A percentile compares a stretch with the other conserved stretches of the same genome.
Evolutionary conservation across 2,888 invertebrate species (phyloP).

Genomic region (Linnaemya tessellans): DNA sequence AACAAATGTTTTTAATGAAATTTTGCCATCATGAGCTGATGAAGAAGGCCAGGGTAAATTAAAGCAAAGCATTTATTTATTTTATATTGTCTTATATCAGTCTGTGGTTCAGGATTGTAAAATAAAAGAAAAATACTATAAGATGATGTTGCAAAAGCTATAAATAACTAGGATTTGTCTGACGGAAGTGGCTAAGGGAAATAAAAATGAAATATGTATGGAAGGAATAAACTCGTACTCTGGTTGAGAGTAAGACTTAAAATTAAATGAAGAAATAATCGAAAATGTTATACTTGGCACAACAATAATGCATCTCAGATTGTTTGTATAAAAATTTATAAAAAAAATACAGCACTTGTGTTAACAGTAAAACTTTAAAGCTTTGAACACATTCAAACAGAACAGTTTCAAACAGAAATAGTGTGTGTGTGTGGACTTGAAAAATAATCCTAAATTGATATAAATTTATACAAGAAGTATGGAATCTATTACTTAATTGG

Average conservation of each 20-base stretch:
- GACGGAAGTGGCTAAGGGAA: constrained; percentile 56
- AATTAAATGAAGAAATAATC: constrained; percentile 36
- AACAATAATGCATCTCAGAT: background rate
- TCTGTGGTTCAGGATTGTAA: background rate
- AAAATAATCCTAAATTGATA: no score
- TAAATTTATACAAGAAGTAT: no score
- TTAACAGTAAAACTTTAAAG: background rate
- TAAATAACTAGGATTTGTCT: constrained; percentile 68
- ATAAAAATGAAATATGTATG: background rate
- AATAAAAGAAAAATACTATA: constrained; percentile 5
- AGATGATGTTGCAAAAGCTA: constrained; percentile 58
- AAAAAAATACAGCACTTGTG: background rate
- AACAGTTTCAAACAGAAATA: no score
- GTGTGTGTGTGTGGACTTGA: no score
- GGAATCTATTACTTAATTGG: no score
- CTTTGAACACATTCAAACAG: no score
- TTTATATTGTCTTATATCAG: constrained; percentile 32
- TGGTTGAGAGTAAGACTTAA: constrained; percentile 11
- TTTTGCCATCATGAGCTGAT: constrained; percentile 46
- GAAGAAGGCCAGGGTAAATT: constrained; percentile 35
- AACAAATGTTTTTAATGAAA: constrained; percentile 73
- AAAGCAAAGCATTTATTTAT: constrained; percentile 51
- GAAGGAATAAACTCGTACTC: constrained; percentile 1
- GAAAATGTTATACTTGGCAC: background rate
- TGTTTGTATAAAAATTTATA: background rate